Evolutionary conservation across 2,113 vertebrate species (phyloP).

Genomic region (Eretmochelys imbricata): DNA sequence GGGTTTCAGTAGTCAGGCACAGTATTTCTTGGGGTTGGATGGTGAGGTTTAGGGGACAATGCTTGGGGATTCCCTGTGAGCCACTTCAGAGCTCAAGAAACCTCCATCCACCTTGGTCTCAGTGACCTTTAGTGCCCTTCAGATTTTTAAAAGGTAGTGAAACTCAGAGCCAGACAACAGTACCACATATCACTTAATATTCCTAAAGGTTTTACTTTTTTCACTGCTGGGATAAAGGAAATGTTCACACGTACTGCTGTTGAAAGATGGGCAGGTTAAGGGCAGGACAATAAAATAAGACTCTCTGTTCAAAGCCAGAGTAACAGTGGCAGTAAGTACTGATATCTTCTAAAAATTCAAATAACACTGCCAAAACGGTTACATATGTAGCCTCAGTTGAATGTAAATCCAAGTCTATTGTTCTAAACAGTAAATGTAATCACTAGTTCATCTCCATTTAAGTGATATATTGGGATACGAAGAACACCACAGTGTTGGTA

Average conservation of each 20-base stretch:
- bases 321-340: neutral
- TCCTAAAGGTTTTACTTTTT: neutral
- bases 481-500: slow-evolving; percentile 32
- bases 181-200: neutral
- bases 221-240: neutral
- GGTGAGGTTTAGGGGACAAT: neutral
- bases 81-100: neutral
- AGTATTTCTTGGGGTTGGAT: neutral
- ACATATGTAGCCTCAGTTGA: slow-evolving; percentile 19
- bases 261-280: slow-evolving; percentile 47
- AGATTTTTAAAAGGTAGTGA: neutral
- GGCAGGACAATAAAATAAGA: slow-evolving; percentile 51
- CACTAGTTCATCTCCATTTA: slow-evolving; percentile 73
- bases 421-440: slow-evolving; percentile 62
- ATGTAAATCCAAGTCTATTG: slow-evolving; percentile 66
- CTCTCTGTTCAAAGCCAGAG: slow-evolving; percentile 26
- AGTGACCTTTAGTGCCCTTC: neutral
- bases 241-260: neutral
- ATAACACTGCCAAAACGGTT: slow-evolving; percentile 58
- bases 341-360: slow-evolving; percentile 25
- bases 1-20: too few relatives aligned
- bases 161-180: neutral
- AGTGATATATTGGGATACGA: slow-evolving; percentile 68
- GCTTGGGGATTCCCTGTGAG: neutral
- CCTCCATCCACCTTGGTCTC: neutral